Evolutionary conservation across 1,140 invertebrate species (phyloP), one percentile per base, ranked within the genome.

Genomic region (Lanistes nyassanus): DNA sequence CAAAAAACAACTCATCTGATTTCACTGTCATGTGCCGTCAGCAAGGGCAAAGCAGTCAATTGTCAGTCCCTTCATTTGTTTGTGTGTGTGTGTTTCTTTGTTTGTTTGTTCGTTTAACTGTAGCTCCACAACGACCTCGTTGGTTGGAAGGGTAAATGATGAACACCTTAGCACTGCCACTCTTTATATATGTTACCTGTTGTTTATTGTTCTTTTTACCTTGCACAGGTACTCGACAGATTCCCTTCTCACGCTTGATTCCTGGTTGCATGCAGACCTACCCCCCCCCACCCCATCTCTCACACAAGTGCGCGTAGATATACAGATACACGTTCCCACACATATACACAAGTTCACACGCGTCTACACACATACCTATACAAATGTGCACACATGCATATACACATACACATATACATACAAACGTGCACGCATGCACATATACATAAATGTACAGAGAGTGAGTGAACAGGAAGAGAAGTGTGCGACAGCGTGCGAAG

Each of bases 391-490:
- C 58, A 62, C 58, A 62, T 31, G 34, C 58, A 62, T 31, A 62
- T 31, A 62, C 58, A 62, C 58, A 62, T 31, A 62, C 58, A 62
- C 58, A 62, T 31, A 62, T 31, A 62, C 58, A 62, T 31, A 62
- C 58, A 62, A 0, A 4, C 58, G 34, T 31, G 23, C 58, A n/a
- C n/a, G 34, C 58, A 62, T 31, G 34, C 58, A 62, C 58, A 62
- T 31, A 62, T 31, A 62, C 58, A 62, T 31, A 62, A n/a, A 62
- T 31, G 34, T 31, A 13, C n/a, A 62, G 58, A 26, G 58, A 7
- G 11, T 11, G 26, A 26, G 26, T 62, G 62, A 13, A 34, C 31
- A 7, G 11, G 29, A 0, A 16, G 29, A 31, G 19, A 4, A 23
- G 29, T 42, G 34, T 65, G n/a, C 2, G 29, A 31, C n/a, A 9